Conservation (phyloP, 2,888 invertebrate genomes). For the Galerucella calmariensis region DNA sequence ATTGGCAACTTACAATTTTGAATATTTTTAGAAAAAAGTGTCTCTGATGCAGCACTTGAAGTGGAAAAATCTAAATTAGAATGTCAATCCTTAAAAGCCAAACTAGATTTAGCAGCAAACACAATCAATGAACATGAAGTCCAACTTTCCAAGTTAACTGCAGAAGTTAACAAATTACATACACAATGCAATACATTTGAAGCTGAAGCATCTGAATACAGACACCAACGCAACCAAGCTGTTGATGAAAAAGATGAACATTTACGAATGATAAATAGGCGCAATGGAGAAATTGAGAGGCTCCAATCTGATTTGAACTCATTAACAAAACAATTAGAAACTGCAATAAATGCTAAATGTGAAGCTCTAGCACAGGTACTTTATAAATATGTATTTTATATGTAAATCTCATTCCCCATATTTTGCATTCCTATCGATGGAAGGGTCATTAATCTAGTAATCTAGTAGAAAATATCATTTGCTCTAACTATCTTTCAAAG, state of each 20-base stretch:
- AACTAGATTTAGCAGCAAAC: constrained; percentile 72
- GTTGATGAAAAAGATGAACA: constrained; percentile 82
- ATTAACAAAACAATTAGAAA: constrained; percentile 79
- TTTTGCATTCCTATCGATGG: too few species aligned
- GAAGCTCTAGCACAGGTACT: constrained; percentile 69
- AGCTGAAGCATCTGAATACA: constrained; percentile 73
- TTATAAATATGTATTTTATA: background rate
- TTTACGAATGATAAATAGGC: constrained; percentile 76
- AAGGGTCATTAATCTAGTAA: too few species aligned
- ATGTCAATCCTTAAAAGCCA: constrained; percentile 73
- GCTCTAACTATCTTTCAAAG: too few species aligned
- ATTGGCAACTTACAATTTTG: too few species aligned
- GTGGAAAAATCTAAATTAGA: constrained; percentile 71
- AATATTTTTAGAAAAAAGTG: constrained; percentile 68
- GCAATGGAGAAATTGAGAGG: constrained; percentile 79
- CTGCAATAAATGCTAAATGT: constrained; percentile 83
- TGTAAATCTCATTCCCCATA: background rate
- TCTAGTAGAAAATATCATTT: too few species aligned
- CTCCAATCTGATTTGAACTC: constrained; percentile 75
- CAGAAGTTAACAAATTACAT: constrained; percentile 74
- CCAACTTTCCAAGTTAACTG: constrained; percentile 72
- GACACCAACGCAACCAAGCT: constrained; percentile 77
- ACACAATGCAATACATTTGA: constrained; percentile 74
- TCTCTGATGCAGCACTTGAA: constrained; percentile 68
- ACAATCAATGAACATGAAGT: constrained; percentile 73